These are phyloP conservation scores for Tetramorium alpestre DNA, from an alignment of 1,140 invertebrate genomes.

Conservation along the genomic window DNA sequence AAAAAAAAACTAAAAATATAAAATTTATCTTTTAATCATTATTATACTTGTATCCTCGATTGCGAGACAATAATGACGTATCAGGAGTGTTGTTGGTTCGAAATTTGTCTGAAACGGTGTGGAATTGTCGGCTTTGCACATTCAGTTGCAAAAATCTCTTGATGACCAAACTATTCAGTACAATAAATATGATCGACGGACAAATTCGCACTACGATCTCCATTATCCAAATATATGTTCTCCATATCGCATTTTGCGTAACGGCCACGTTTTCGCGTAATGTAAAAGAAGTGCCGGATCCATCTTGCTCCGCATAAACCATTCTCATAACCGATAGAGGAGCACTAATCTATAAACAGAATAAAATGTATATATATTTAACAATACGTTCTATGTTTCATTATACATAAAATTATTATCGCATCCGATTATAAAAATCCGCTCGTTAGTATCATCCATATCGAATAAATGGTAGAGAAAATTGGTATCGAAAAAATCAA, in stretches of 20 bases:
- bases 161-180: constrained; percentile 56
- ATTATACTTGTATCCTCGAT: constrained; percentile 65
- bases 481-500: too few relatives aligned
- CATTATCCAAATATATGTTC: constrained; percentile 64
- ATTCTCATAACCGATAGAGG: constrained; percentile 64
- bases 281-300: constrained; percentile 8
- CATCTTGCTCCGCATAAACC: constrained; percentile 28
- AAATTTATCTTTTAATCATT: background rate
- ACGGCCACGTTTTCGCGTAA: constrained; percentile 55
- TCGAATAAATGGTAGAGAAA: too few relatives aligned
- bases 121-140: constrained; percentile 56
- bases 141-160: constrained; percentile 65
- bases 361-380: background rate
- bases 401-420: background rate
- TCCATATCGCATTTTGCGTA: constrained; percentile 48
- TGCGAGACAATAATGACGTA: constrained; percentile 57
- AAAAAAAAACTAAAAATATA: constrained; percentile 4
- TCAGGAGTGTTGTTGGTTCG: constrained; percentile 55
- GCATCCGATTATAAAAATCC: background rate
- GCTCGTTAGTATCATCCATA: background rate
- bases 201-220: constrained; percentile 52
- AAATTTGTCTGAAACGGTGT: constrained; percentile 55
- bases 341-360: constrained; percentile 48
- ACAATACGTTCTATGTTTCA: background rate
- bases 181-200: constrained; percentile 54